Percentiles rank a stretch among this genome's conserved stretches.
Evolutionary conservation across 2,888 invertebrate genomes (phyloP).

Genomic region (Cataglyphis livida): DNA sequence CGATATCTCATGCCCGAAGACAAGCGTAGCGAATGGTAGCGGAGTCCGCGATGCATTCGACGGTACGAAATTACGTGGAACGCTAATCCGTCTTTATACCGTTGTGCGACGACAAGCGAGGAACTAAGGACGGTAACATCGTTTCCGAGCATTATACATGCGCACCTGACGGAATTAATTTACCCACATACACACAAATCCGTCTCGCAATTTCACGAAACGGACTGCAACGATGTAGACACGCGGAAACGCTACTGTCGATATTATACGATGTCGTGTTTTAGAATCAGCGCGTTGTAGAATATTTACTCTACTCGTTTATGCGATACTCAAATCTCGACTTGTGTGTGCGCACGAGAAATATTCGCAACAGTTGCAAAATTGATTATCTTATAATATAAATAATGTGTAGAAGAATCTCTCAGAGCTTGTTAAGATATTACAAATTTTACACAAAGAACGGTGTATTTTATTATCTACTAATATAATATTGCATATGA

Average conservation of each 20-base stretch:
- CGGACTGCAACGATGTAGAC: conserved; percentile 31
- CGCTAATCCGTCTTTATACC: conserved; percentile 54
- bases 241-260: conserved; percentile 42
- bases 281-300: conserved; percentile 34
- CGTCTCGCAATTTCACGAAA: conserved; percentile 48
- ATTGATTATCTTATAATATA: not conserved
- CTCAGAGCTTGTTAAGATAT: not conserved
- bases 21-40: not conserved
- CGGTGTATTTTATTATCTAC: not conserved
- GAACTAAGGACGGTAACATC: conserved; percentile 36
- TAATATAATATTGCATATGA: not conserved
- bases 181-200: conserved; percentile 47
- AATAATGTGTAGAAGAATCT: not conserved
- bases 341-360: not conserved
- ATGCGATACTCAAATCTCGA: conserved; percentile 1
- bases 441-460: not conserved
- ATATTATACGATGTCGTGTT: conserved; percentile 38
- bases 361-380: not conserved
- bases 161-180: conserved; percentile 49
- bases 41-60: conserved; percentile 21
- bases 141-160: conserved; percentile 48
- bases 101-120: conserved; percentile 33
- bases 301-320: conserved; percentile 22
- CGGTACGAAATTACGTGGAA: conserved; percentile 47
- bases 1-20: not conserved